Evolutionary conservation across 2,113 vertebrate species (phyloP).

Genomic region (Barbus barbus): DNA sequence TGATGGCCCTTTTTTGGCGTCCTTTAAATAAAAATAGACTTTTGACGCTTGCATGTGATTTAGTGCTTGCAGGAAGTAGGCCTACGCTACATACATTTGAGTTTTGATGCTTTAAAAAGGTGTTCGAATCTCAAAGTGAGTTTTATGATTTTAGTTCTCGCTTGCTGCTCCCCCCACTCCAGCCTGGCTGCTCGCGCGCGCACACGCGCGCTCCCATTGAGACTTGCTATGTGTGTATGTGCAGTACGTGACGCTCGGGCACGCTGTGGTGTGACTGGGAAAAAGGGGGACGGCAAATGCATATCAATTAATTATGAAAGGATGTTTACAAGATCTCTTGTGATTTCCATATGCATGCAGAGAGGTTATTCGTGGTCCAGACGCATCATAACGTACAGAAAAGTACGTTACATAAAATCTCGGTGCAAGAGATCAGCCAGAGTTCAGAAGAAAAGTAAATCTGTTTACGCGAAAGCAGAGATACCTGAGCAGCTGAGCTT

Average conservation of each 20-base stretch:
- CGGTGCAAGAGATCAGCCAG: not conserved
- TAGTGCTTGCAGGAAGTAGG: not conserved
- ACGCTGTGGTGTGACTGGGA: not conserved
- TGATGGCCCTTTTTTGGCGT: not conserved
- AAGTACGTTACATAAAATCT: slow-evolving; percentile 36
- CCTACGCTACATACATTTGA: not conserved
- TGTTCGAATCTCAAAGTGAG: not conserved
- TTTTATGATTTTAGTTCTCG: not conserved
- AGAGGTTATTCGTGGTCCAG: not conserved
- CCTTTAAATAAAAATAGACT: not conserved
- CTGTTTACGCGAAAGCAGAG: not conserved
- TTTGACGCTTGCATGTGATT: not conserved
- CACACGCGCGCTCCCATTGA: not conserved
- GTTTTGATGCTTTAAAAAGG: not conserved
- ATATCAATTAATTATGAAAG: not conserved
- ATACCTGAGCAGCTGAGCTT: not conserved
- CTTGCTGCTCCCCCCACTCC: not conserved
- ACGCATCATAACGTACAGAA: not conserved
- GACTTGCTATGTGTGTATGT: not conserved
- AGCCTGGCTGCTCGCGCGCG: not conserved
- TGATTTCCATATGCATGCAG: not conserved
- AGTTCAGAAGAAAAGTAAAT: slow-evolving; percentile 5
- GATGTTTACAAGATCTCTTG: not conserved
- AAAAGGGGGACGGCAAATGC: not conserved
- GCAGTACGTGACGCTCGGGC: slow-evolving; percentile 46